A percentile compares a stretch with the other conserved stretches of the same genome.
These are phyloP conservation scores for Gastrophryne carolinensis DNA, from an alignment of 2,797 vertebrate species.

Conservation along the genomic window DNA sequence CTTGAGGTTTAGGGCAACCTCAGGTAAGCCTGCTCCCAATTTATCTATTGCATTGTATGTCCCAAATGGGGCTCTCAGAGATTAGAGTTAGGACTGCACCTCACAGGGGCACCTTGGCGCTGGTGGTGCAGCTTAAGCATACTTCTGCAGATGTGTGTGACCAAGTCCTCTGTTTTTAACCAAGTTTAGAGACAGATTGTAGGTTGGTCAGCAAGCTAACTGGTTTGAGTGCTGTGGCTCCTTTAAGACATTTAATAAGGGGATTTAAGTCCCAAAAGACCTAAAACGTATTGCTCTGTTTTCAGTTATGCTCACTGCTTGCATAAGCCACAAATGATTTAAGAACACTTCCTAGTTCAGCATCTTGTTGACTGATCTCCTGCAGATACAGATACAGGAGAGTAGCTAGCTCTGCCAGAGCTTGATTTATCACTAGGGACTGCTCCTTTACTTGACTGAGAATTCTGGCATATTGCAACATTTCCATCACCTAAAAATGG, in stretches of 20 bases:
- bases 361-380: conserved; percentile 67
- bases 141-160: no score
- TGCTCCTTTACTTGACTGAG: conserved; percentile 65
- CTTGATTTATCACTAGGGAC: conserved; percentile 68
- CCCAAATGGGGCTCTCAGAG: no score
- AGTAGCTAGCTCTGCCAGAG: conserved; percentile 70
- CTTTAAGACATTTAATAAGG: conserved; percentile 45
- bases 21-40: no score
- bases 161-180: no score
- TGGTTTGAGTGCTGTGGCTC: no score
- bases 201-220: no score
- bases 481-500: conserved; percentile 68
- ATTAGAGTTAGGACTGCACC: no score
- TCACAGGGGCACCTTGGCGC: no score
- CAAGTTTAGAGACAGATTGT: no score
- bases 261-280: conserved; percentile 44
- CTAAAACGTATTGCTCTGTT: conserved; percentile 25
- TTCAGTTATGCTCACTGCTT: conserved; percentile 47
- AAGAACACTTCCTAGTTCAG: conserved; percentile 62
- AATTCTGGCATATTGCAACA: conserved; percentile 68
- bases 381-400: conserved; percentile 72
- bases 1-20: no score
- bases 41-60: no score
- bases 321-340: conserved; percentile 54
- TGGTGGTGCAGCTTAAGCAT: no score